Conservation (phyloP, 2,113 vertebrate species). For the Menidia beryllina region DNA sequence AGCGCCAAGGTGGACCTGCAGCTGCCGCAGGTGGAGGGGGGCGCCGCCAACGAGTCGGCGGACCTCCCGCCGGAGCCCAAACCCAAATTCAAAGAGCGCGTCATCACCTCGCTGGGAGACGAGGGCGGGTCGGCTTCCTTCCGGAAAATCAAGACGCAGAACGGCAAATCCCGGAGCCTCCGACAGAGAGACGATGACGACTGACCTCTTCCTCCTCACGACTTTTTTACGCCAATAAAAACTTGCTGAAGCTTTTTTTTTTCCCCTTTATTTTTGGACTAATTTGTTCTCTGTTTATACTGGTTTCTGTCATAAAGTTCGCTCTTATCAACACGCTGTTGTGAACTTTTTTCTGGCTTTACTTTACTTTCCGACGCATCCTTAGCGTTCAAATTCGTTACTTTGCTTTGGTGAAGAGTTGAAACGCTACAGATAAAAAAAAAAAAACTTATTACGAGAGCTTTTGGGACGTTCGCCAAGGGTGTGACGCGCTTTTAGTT, state of each 20-base stretch:
- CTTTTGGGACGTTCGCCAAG: conserved; percentile 30
- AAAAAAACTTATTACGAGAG: not conserved
- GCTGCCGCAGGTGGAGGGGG: conserved; percentile 84
- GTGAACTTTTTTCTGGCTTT: not conserved
- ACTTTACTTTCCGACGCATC: not conserved
- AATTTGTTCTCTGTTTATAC: conserved; percentile 1
- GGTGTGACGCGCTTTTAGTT: conserved; percentile 21
- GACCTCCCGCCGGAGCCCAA: conserved; percentile 80
- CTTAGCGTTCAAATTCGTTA: no score
- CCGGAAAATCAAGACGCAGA: conserved; percentile 92
- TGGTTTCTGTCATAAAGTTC: not conserved
- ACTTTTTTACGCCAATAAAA: conserved; percentile 29
- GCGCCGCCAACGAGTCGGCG: conserved; percentile 37
- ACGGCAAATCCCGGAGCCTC: conserved; percentile 91
- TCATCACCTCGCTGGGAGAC: conserved; percentile 91
- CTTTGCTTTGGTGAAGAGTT: not conserved
- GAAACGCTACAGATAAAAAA: not conserved
- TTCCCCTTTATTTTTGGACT: not conserved
- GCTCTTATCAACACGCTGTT: not conserved
- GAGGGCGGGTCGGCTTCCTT: conserved; percentile 84
- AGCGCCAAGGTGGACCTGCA: conserved; percentile 91
- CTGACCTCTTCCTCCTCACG: conserved; percentile 61
- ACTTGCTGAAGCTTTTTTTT: not conserved
- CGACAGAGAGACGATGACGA: conserved; percentile 89
- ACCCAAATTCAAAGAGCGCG: conserved; percentile 91